These are phyloP conservation scores for Indicator maculatus DNA, from an alignment of 2,113 vertebrate species.

Conservation along the genomic window DNA sequence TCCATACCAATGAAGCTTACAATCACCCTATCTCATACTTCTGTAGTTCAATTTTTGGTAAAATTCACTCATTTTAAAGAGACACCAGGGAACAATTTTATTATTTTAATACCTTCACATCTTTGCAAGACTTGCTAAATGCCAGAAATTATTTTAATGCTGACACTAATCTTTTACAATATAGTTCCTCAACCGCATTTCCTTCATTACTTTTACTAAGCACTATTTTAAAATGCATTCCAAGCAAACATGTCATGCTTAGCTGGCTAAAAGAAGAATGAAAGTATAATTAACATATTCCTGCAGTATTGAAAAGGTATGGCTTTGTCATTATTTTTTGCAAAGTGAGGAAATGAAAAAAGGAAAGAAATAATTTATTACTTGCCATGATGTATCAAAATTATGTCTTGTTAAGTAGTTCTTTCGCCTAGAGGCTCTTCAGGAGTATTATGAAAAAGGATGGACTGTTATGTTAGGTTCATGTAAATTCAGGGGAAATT, in stretches of 20 bases:
- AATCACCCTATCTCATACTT: background rate
- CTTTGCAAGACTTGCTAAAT: background rate
- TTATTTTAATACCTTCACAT: background rate
- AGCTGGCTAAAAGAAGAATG: conserved; percentile 19
- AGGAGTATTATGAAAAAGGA: too few species aligned
- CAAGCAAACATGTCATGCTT: background rate
- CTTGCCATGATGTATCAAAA: background rate
- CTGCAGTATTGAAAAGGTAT: background rate
- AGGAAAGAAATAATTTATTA: background rate
- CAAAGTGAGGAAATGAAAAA: background rate
- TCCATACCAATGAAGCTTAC: background rate
- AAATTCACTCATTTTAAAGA: background rate
- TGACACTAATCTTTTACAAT: background rate
- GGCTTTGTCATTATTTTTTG: background rate
- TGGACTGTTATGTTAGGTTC: background rate
- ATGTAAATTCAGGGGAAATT: background rate
- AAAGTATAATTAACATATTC: background rate
- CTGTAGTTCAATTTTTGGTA: background rate
- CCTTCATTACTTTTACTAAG: conserved; percentile 6
- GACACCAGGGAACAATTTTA: background rate
- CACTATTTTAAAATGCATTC: background rate
- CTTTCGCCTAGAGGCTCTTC: background rate
- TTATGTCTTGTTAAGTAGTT: background rate
- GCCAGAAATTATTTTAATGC: background rate
- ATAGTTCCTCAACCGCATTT: background rate